Conservation (phyloP, 2,113 vertebrate species). For the Siphamia tubifer region DNA sequence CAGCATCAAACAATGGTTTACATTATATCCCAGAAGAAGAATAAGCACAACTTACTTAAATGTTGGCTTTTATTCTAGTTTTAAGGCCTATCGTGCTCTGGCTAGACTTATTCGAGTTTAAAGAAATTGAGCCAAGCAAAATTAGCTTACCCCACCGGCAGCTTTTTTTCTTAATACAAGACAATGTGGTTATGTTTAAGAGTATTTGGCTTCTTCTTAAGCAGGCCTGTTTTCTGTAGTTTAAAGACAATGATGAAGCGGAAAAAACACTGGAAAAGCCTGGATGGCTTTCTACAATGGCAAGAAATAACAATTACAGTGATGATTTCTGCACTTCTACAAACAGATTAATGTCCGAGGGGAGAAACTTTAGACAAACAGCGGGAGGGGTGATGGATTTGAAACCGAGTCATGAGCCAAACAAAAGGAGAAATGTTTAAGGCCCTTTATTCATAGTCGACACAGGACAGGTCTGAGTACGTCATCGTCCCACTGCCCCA, state of each 20-base stretch:
- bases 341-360: conserved; percentile 31
- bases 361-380: conserved; percentile 48
- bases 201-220: too few species aligned
- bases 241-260: not conserved
- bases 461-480: conserved; percentile 25
- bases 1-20: too few species aligned
- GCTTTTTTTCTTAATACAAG: too few species aligned
- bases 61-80: too few species aligned
- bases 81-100: too few species aligned
- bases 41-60: too few species aligned
- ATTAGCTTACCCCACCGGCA: too few species aligned
- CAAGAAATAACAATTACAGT: conserved; percentile 30
- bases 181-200: too few species aligned
- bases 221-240: too few species aligned
- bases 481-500: conserved; percentile 15
- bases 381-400: conserved; percentile 48
- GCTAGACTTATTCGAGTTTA: too few species aligned
- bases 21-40: too few species aligned
- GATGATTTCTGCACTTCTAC: conserved; percentile 36
- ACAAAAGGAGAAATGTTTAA: conserved; percentile 54
- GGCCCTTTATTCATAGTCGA: conserved; percentile 32
- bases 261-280: not conserved
- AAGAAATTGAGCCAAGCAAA: too few species aligned
- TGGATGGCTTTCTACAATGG: conserved; percentile 14
- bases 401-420: conserved; percentile 21